Conservation (phyloP, 2,113 vertebrate species). For the Albula goreensis region DNA sequence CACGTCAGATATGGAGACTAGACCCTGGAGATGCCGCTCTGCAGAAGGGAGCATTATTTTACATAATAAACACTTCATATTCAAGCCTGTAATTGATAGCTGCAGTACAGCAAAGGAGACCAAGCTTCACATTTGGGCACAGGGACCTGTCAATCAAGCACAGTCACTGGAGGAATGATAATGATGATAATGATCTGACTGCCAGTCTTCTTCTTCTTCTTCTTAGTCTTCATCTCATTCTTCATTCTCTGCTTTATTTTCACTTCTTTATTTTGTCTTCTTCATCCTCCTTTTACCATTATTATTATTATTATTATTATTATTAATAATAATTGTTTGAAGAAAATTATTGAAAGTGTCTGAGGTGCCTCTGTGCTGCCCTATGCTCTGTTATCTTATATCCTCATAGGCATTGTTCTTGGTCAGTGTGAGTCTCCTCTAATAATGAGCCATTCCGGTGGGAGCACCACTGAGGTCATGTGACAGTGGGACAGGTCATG, state of each 20-base stretch:
- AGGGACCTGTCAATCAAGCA: constrained; percentile 78
- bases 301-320: neutral
- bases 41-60: constrained; percentile 80
- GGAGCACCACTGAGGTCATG: no score
- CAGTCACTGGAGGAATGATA: constrained; percentile 73
- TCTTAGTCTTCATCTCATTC: neutral
- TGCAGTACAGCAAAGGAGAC: constrained; percentile 69
- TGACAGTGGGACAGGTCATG: no score
- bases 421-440: no score
- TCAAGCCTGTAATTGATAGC: constrained; percentile 83
- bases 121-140: constrained; percentile 64
- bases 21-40: constrained; percentile 64
- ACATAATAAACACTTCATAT: constrained; percentile 83
- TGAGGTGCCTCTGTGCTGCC: no score
- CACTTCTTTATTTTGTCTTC: neutral
- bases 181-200: constrained; percentile 68
- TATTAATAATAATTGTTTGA: no score
- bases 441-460: no score
- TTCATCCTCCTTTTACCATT: neutral
- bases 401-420: no score
- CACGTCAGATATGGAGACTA: constrained; percentile 40
- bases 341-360: no score
- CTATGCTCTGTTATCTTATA: no score
- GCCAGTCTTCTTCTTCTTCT: neutral
- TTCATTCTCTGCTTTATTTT: no score